Conservation (phyloP, 2,797 vertebrate species). For the Sparidentex hasta region DNA sequence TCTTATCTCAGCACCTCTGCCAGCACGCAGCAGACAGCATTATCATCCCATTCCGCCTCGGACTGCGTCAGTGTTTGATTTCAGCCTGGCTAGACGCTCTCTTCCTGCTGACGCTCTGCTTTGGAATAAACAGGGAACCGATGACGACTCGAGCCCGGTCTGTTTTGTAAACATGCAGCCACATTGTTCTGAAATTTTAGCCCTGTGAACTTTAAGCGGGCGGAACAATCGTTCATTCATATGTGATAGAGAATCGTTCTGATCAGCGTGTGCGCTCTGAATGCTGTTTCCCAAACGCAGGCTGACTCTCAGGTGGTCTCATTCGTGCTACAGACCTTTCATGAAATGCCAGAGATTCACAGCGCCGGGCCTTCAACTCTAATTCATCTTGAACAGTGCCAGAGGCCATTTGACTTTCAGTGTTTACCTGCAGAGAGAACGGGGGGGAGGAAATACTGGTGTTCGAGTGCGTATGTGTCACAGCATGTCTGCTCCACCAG, state of each 20-base stretch:
- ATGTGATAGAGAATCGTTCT: constrained; percentile 21
- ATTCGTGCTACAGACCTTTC: constrained; percentile 76
- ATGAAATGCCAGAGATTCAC: constrained; percentile 81
- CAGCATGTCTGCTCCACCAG: constrained; percentile 12
- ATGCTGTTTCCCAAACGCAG: constrained; percentile 36
- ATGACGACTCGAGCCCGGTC: not conserved
- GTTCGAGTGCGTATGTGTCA: constrained; percentile 20
- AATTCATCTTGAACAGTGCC: constrained; percentile 77
- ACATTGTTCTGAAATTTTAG: not conserved
- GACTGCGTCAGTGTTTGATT: constrained; percentile 38
- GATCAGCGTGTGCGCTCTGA: constrained; percentile 39
- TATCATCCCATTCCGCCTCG: constrained; percentile 42
- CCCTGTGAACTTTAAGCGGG: constrained; percentile 38
- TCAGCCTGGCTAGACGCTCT: constrained; percentile 20
- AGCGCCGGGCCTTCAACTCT: constrained; percentile 55
- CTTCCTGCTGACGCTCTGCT: not conserved
- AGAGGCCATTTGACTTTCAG: constrained; percentile 70
- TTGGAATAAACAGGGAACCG: not conserved
- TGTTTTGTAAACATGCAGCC: constrained; percentile 23
- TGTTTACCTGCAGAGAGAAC: constrained; percentile 58
- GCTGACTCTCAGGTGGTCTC: constrained; percentile 59
- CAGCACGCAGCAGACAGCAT: constrained; percentile 25
- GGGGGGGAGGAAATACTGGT: constrained; percentile 1
- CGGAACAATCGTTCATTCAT: constrained; percentile 24
- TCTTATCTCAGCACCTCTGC: constrained; percentile 55